These are phyloP conservation scores for Podarcis siculus DNA, from an alignment of 2,797 vertebrate genomes.

Conservation along the genomic window DNA sequence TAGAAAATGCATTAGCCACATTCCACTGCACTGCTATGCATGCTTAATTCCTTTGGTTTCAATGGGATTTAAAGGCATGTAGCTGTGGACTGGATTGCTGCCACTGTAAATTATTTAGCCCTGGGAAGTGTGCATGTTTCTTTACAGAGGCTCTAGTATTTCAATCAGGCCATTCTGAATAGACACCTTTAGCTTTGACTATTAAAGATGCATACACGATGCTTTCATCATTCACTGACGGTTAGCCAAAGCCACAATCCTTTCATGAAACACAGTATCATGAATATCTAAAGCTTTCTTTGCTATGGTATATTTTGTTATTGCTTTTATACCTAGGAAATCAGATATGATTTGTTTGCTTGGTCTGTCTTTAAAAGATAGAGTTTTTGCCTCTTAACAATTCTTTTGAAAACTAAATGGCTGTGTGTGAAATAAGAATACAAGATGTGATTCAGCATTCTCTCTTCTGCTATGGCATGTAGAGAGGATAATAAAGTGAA, in stretches of 20 bases:
- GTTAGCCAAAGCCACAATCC: slow-evolving; percentile 42
- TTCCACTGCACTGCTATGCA: background rate
- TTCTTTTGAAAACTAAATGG: slow-evolving; percentile 21
- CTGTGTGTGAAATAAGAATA: slow-evolving; percentile 15
- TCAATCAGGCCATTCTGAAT: slow-evolving; percentile 16
- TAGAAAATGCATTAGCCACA: background rate
- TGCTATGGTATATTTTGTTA: background rate
- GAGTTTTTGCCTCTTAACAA: slow-evolving; percentile 21
- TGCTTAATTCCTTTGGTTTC: slow-evolving; percentile 1
- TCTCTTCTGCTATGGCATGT: slow-evolving; percentile 11
- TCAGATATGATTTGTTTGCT: slow-evolving; percentile 8
- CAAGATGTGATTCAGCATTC: slow-evolving; percentile 8
- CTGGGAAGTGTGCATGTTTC: slow-evolving; percentile 13
- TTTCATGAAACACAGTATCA: slow-evolving; percentile 10
- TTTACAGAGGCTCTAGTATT: slow-evolving; percentile 8
- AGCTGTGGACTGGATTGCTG: slow-evolving; percentile 1
- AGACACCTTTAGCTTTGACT: slow-evolving; percentile 16
- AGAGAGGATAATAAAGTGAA: background rate
- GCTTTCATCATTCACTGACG: background rate
- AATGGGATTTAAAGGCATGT: background rate
- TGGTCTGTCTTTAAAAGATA: slow-evolving; percentile 21
- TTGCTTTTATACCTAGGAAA: slow-evolving; percentile 35
- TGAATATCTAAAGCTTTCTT: slow-evolving; percentile 29
- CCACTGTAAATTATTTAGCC: background rate
- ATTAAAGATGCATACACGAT: slow-evolving; percentile 21